Evolutionary conservation across 2,888 invertebrate genomes (phyloP).

Genomic region (Ectemnius lituratus): DNA sequence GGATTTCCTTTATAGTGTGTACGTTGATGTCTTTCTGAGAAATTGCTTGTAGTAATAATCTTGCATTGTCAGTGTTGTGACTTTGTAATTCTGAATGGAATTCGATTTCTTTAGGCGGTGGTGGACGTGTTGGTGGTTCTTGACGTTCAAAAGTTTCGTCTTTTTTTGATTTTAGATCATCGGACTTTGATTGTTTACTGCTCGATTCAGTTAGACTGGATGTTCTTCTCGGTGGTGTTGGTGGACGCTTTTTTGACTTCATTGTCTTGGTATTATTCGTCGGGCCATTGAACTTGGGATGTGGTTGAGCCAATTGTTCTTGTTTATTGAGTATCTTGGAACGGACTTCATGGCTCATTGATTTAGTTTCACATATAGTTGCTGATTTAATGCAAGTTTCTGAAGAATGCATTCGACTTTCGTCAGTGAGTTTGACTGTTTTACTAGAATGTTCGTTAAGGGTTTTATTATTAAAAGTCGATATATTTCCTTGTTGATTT

Average conservation of each 20-base stretch:
- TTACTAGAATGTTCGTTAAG: not conserved
- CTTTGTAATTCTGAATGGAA: not conserved
- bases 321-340: no score
- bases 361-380: no score
- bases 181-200: no score
- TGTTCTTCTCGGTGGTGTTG: constrained; percentile 30
- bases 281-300: not conserved
- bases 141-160: not conserved
- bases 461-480: not conserved
- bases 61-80: not conserved
- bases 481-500: no score
- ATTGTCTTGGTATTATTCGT: not conserved
- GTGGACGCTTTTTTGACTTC: constrained; percentile 10
- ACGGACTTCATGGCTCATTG: no score
- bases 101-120: constrained; percentile 42
- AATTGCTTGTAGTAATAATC: not conserved
- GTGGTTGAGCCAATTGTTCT: not conserved
- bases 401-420: no score
- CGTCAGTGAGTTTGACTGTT: not conserved
- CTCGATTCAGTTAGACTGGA: constrained; percentile 25
- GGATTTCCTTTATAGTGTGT: constrained; percentile 19
- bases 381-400: no score
- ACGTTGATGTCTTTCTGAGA: constrained; percentile 9
- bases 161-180: no score
- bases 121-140: constrained; percentile 53